phyloP scores from a whole-genome alignment of 2,797 vertebrate genomes.

The Threskiornis aethiopicus region DNA sequence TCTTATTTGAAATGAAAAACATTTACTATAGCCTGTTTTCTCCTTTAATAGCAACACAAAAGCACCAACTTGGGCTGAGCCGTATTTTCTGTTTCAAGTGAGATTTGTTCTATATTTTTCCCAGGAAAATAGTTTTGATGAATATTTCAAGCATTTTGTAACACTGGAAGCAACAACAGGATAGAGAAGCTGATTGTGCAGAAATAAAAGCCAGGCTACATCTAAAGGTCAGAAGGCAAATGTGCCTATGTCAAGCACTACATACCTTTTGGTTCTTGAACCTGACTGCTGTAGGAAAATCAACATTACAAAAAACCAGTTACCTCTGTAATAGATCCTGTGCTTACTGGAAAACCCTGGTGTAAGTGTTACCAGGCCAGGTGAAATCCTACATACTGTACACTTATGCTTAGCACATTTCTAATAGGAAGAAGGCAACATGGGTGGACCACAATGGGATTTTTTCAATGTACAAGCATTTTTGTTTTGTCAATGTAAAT shows the following conservation, averaged over 20 bases:
- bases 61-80: background rate
- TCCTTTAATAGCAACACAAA: background rate
- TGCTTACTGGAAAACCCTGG: slow-evolving; percentile 22
- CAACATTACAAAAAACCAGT: background rate
- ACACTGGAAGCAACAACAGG: background rate
- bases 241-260: slow-evolving; percentile 23
- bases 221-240: slow-evolving; percentile 30
- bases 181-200: background rate
- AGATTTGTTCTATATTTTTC: background rate
- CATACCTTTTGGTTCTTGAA: slow-evolving; percentile 9
- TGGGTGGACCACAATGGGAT: background rate
- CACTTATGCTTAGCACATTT: background rate
- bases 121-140: slow-evolving; percentile 7
- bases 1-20: background rate
- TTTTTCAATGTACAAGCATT: background rate
- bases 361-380: background rate
- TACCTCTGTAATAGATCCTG: background rate
- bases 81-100: background rate
- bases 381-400: background rate
- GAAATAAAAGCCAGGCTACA: background rate
- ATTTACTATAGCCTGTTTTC: background rate
- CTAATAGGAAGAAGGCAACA: background rate
- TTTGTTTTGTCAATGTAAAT: background rate
- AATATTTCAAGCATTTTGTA: slow-evolving; percentile 27
- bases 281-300: background rate